A percentile compares a stretch with the other conserved stretches of the same genome.
Evolutionary conservation across 2,113 vertebrate genomes (phyloP).

Genomic region (Dryoscopus gambensis): DNA sequence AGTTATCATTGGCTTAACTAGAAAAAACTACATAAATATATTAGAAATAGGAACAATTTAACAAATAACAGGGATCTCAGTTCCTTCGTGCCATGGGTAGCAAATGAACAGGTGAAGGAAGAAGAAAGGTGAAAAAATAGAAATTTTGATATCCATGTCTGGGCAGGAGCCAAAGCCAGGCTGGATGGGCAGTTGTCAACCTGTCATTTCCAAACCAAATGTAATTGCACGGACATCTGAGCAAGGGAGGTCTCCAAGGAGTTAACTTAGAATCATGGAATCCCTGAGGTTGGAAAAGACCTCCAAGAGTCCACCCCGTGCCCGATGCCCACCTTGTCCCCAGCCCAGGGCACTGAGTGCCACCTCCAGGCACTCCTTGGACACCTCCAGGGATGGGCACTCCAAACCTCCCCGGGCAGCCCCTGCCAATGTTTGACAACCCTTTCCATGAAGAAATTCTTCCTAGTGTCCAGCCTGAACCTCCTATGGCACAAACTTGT

Average conservation of each 20-base stretch:
- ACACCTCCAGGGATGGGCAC: not conserved
- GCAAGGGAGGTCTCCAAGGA: not conserved
- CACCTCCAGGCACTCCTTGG: fast-evolving
- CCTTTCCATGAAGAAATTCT: not conserved
- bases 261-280: not conserved
- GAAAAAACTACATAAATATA: not conserved
- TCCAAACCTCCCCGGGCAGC: not conserved
- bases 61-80: not conserved
- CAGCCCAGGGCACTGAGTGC: not conserved
- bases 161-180: not conserved
- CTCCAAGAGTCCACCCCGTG: not conserved
- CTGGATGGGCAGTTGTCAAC: not conserved
- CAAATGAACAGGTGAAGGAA: not conserved
- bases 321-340: fast-evolving
- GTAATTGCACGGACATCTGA: not conserved
- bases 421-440: not conserved
- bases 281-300: not conserved
- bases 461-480: fast-evolving
- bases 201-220: not conserved
- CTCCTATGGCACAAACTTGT: not conserved
- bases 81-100: not conserved
- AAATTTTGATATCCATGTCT: not conserved
- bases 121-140: not conserved
- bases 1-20: not conserved
- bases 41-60: not conserved